Evolutionary conservation across 2,113 vertebrate genomes (phyloP), one percentile per base, ranked within the genome.

Genomic region (Ophthalmolycus amberensis): DNA sequence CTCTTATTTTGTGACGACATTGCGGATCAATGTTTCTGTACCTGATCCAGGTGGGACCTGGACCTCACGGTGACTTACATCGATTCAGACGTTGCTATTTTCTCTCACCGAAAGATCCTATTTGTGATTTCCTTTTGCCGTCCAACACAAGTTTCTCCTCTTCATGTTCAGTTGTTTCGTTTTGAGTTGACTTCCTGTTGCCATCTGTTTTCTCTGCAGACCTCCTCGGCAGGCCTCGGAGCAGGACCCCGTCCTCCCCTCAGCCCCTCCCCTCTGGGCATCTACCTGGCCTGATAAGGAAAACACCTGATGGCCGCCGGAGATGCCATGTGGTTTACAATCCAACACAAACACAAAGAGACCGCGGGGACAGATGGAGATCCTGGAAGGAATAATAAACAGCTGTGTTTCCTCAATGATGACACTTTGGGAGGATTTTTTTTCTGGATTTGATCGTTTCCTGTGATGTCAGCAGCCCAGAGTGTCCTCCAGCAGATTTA

Each of bases 231-330:
- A 0, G 29, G 48, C 4, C 32, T 79, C 54, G 76, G 73, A 85
- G 64, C 74, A 0, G 76, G 72, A 77, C 75, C 75, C 40, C 42
- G 9, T 38, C 44, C 59, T n/a, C 44, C 74, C 27, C 29, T n/a
- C 15, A 32, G 44, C 64, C 63, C n/a, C 48, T 9, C 63, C 46
- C 42, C 80, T 42, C 64, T 11, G 46, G 74, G 40, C 71, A 2
- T 10, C 58, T 22, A 66, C 18, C 65, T 37, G 18, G 58, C 29
- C 73, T 20, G 22, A 42, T 3, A 14, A 46, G 37, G 48, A 42
- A 48, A 42, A 40, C 66, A 37, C 58, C 34, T 11, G 63, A 44
- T n/a, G 10, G 37, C 29, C 38, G 11, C 63, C 20, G 40, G 67
- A 80, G 50, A 37, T n/a, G 16, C 54, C 27, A 0, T 44, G 40